A percentile compares a stretch with the other conserved stretches of the same genome.
These are phyloP conservation scores for Axinella damicornis DNA, from an alignment of 37 sponge, comb jelly and placozoan genomes.

Conservation along the genomic window DNA sequence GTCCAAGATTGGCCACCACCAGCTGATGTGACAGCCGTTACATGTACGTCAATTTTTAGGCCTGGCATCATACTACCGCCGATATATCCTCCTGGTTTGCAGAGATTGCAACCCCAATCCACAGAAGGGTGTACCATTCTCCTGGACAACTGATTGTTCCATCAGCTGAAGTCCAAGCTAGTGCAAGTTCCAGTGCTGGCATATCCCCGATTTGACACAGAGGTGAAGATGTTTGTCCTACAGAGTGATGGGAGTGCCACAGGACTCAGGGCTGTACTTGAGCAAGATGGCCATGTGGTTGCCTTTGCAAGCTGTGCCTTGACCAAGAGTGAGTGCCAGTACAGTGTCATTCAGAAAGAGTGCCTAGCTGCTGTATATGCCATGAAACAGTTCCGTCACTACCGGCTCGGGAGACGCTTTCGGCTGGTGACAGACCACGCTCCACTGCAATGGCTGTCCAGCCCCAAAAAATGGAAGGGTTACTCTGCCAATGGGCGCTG, in stretches of 20 bases:
- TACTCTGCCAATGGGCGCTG: slow-evolving; percentile 60
- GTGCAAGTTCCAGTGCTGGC: slow-evolving; percentile 50
- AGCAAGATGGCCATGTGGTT: slow-evolving; percentile 60
- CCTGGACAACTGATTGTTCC: slow-evolving; percentile 41
- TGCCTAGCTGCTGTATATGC: slow-evolving; percentile 44
- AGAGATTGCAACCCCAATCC: slow-evolving; percentile 65
- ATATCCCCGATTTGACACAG: slow-evolving; percentile 46
- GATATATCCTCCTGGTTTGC: slow-evolving; percentile 61
- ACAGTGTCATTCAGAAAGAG: not conserved
- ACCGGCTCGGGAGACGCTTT: slow-evolving; percentile 49
- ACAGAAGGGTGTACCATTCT: slow-evolving; percentile 44
- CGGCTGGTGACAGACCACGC: slow-evolving; percentile 59
- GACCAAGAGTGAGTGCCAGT: not conserved
- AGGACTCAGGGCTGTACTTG: slow-evolving; percentile 65
- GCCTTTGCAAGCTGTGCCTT: slow-evolving; percentile 46
- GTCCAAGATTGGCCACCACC: slow-evolving; percentile 55
- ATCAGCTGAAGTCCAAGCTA: slow-evolving; percentile 48
- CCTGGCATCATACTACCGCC: slow-evolving; percentile 64
- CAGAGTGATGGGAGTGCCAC: slow-evolving; percentile 73
- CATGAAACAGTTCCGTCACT: slow-evolving; percentile 62
- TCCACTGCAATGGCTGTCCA: slow-evolving; percentile 60
- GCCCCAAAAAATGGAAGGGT: slow-evolving; percentile 60
- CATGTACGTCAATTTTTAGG: slow-evolving; percentile 19
- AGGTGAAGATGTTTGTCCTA: slow-evolving; percentile 36
- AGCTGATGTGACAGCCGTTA: not conserved